Evolutionary conservation across 2,888 invertebrate genomes (phyloP), one percentile per base, ranked within the genome.

Genomic region (Amblyjoppa fuscipennis): DNA sequence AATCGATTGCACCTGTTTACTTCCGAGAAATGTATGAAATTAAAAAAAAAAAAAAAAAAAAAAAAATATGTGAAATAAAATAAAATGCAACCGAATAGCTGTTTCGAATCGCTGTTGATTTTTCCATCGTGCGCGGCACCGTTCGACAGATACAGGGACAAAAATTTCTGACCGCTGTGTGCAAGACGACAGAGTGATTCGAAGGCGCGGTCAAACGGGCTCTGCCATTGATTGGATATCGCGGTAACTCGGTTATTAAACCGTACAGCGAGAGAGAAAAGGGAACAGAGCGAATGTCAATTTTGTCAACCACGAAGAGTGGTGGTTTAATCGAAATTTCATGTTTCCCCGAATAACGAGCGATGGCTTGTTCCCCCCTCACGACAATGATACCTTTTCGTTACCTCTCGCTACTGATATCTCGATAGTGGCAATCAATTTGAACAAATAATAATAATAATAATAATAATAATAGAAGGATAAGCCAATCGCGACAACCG

Each of bases 251-350:
- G 73, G 85, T 85, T 85, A 85, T 85, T 51, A 74, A 75, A 82
- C 78, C 61, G 45, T 28, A 66, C 69, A 73, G 68, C 25, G 51
- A 68, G 59, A 66, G 74, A 69, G 73, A 59, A 28, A 49, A 66
- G 41, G 41, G 53, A 45, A 66, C 28, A 2, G 74, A 45, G 68
- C 49, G 71, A 80, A 79, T 84, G 87, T 85, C 85, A 87, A 87
- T 87, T 87, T 85, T 76, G 79, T 80, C 77, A 73, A 79, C 79
- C 83, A 77, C 87, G 76, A 76, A 80, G 82, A 75, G 64, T 82
- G 59, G 74, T 86, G 87, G 79, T 87, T 86, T 88, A 87, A 90
- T 90, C 89, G 90, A 89, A 88, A 89, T 88, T 84, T 86, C 87
- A 84, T 84, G 88, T 90, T 89, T 84, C 87, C 87, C 53, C 78